Percentiles rank a stretch among this genome's conserved stretches.
Evolutionary conservation across 2,797 vertebrate species (phyloP).

Genomic region (Sarcoramphus papa): DNA sequence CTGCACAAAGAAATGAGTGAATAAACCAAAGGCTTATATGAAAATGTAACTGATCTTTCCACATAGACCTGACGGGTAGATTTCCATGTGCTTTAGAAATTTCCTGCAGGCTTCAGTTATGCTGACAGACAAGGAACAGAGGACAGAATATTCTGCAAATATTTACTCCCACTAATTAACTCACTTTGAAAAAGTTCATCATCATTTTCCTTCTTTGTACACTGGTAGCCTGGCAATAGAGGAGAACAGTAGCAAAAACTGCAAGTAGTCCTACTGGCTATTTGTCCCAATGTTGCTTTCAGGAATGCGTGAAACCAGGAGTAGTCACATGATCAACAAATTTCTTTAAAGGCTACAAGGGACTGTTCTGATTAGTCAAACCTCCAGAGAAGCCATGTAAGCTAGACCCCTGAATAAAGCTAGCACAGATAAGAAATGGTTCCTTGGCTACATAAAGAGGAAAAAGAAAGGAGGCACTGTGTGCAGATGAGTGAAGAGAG

Average conservation of each 20-base stretch:
- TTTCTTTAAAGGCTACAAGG: background rate
- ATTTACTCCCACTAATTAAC: background rate
- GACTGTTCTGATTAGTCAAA: background rate
- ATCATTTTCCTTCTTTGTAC: background rate
- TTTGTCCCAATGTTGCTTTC: background rate
- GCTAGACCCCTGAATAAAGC: background rate
- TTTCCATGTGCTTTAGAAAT: background rate
- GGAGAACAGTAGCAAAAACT: background rate
- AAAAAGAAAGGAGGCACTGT: background rate
- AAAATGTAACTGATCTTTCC: background rate
- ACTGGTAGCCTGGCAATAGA: background rate
- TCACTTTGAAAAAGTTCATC: background rate
- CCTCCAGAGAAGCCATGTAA: background rate
- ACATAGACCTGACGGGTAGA: background rate
- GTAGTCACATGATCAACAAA: background rate
- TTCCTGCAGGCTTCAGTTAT: background rate
- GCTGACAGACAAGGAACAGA: background rate
- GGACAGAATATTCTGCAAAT: slow-evolving; percentile 8
- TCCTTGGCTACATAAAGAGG: background rate
- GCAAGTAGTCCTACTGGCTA: background rate
- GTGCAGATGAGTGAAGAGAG: background rate
- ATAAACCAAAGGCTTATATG: background rate
- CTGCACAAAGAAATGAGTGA: background rate
- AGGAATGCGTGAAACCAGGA: background rate
- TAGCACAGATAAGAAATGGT: background rate